Evolutionary conservation across 2,113 vertebrate species (phyloP).

Genomic region (Mormyrus lacerda): DNA sequence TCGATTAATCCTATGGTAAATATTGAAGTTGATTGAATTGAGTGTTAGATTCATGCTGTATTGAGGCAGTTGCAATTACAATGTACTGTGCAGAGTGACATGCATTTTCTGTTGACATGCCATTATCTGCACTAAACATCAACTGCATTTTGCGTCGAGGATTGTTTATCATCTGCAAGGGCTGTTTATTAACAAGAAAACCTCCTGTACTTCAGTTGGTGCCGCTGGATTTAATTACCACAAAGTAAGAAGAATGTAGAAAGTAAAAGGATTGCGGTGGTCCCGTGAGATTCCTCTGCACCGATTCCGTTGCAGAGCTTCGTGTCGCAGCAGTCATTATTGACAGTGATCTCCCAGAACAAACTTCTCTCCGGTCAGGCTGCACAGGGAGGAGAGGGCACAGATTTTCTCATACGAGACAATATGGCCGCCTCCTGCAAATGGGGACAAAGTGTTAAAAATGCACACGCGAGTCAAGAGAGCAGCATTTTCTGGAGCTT

Average conservation of each 20-base stretch:
- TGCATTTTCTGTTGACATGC: background rate
- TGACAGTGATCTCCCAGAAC: constrained; percentile 59
- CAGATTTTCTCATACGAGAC: constrained; percentile 62
- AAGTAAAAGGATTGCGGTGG: constrained; percentile 25
- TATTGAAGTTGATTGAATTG: background rate
- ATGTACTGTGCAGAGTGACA: background rate
- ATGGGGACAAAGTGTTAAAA: background rate
- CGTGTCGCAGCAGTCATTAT: constrained; percentile 55
- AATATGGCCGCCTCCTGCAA: constrained; percentile 50
- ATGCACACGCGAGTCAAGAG: background rate
- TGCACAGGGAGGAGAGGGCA: constrained; percentile 45
- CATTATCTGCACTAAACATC: background rate
- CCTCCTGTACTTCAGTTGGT: background rate
- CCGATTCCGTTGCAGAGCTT: constrained; percentile 53
- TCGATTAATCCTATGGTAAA: background rate
- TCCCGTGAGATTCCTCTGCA: constrained; percentile 17
- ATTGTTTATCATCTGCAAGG: background rate
- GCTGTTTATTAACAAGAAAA: background rate
- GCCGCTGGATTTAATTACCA: constrained; percentile 26
- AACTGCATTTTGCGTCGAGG: background rate
- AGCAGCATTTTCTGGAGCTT: background rate
- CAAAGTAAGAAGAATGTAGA: constrained; percentile 12
- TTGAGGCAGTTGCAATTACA: background rate
- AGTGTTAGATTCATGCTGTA: background rate
- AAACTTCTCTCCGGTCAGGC: constrained; percentile 43